Percentiles rank a stretch among this genome's conserved stretches.
These are phyloP conservation scores for Tyrannus savana DNA, from an alignment of 2,113 vertebrate genomes.

Conservation along the genomic window DNA sequence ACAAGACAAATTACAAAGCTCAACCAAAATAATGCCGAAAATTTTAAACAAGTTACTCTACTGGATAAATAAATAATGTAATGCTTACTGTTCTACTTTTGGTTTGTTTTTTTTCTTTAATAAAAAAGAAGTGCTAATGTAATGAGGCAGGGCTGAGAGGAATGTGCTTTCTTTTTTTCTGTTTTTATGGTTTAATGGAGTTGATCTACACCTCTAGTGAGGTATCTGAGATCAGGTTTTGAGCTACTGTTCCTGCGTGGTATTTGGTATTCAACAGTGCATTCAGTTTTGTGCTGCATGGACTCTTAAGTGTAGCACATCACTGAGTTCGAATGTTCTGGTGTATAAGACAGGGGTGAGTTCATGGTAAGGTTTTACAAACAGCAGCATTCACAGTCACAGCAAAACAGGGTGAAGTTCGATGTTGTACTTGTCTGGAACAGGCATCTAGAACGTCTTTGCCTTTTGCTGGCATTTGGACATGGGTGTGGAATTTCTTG, in stretches of 20 bases:
- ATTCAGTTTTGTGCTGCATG: neutral
- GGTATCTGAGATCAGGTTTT: neutral
- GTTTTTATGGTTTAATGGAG: neutral
- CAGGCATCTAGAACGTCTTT: neutral
- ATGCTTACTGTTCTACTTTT: neutral
- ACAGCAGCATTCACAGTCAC: neutral
- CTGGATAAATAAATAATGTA: neutral
- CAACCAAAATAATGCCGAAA: slow-evolving; percentile 9
- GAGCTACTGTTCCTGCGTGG: neutral
- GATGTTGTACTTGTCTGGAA: neutral
- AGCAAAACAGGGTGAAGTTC: neutral
- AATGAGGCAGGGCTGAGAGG: neutral
- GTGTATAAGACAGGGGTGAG: neutral
- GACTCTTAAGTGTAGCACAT: neutral
- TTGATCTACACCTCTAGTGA: neutral
- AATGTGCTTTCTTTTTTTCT: neutral
- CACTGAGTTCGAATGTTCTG: neutral
- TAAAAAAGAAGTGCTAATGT: neutral
- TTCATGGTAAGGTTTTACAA: neutral
- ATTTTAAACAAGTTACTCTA: neutral
- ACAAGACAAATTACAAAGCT: slow-evolving; percentile 13
- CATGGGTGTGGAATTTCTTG: neutral
- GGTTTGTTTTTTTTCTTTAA: neutral
- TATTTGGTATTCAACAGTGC: neutral
- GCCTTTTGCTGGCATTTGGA: neutral